phyloP scores from a whole-genome alignment of 2,797 vertebrate species.

The Simalia tracyae region DNA sequence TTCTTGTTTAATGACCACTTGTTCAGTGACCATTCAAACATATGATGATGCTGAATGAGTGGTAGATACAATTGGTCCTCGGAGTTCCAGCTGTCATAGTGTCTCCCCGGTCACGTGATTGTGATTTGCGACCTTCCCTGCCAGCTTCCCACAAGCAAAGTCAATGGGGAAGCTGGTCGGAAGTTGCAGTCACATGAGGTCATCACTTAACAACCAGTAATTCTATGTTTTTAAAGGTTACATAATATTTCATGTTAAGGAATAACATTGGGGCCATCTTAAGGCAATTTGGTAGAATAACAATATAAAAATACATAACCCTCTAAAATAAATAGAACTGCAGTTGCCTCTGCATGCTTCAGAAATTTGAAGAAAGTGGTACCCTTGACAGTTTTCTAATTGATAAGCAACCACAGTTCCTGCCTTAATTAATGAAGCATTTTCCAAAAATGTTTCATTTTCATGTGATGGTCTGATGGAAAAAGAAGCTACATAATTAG shows the following conservation, averaged over 20 bases:
- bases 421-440: constrained; percentile 69
- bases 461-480: background rate
- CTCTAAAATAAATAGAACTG: constrained; percentile 43
- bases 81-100: too few species aligned
- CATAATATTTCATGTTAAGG: background rate
- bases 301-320: background rate
- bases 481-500: constrained; percentile 45
- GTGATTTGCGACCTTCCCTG: too few species aligned
- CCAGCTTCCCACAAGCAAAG: too few species aligned
- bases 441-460: constrained; percentile 62
- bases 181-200: too few species aligned
- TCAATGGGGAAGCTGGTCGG: too few species aligned
- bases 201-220: background rate
- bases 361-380: background rate
- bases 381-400: constrained; percentile 60
- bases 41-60: too few species aligned
- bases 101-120: too few species aligned
- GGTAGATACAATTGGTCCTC: too few species aligned
- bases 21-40: too few species aligned
- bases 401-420: constrained; percentile 67
- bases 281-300: background rate
- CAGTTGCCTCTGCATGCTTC: constrained; percentile 52
- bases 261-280: background rate
- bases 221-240: background rate
- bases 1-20: background rate